Base-by-base conservation (phyloP, 2,888 invertebrate species). In the Philaethria dido region DNA sequence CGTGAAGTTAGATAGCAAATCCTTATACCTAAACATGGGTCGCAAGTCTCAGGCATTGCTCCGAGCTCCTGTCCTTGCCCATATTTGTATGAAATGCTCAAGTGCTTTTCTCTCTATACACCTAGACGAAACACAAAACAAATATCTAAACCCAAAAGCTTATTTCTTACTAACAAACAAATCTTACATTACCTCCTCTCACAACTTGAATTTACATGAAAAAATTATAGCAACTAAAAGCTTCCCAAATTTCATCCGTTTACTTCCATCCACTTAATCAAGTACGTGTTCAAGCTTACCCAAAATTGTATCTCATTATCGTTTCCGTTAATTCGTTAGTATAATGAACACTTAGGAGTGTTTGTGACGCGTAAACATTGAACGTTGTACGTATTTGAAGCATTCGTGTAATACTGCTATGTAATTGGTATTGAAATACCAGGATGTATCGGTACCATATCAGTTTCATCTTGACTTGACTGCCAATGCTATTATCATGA, bases 261-360 rank as follows among this genome's bases (percentile, higher is more conserved):
- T 62, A 22, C 33, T 25, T 45, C 55, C 16, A 55, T 45, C 39
- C 29, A 50, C 66, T 62, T 66, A 62, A 62, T 66, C 36, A 48
- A 66, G 47, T 62, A 48, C 62, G 50, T 44, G 22, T 36, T 64
- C 52, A 45, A 68, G 63, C 36, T 52, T 16, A 50, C 33, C 59
- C 57, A 45, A 63, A 63, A 64, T 50, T 63, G 63, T 67, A 59
- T 52, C 52, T 63, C 57, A 63, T 63, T 50, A 55, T 20, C 29
- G 59, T 60, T 64, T 59, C 16, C 67, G 57, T 64, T 54, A 59
- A 64, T 63, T 64, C 59, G 36, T 55, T 64, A 48, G 42, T 59
- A 55, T 57, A 52, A 48, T 42, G 55, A 64, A 48, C 57, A 50
- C 59, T 64, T 44, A 33, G 13, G 18, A 64, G 18, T 59, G 50